Evolutionary conservation across 1,140 invertebrate species (phyloP).

Genomic region (Leptonema lineaticorne): DNA sequence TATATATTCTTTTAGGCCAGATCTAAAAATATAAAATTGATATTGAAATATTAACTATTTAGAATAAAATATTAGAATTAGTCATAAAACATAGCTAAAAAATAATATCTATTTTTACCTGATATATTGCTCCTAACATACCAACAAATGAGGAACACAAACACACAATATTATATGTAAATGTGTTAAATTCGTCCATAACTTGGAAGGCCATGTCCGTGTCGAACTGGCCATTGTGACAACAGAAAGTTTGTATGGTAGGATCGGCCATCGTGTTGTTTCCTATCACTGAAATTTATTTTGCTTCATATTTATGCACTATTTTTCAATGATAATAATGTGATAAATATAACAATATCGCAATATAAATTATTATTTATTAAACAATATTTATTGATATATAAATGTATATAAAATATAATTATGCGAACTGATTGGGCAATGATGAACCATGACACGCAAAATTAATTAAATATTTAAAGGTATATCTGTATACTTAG

Average conservation of each 20-base stretch:
- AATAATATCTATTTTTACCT: constrained; percentile 55
- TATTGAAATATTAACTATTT: neutral
- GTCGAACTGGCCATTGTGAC: constrained; percentile 64
- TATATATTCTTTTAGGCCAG: neutral
- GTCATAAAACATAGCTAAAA: neutral
- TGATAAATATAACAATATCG: no score
- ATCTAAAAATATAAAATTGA: neutral
- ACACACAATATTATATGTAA: constrained; percentile 71
- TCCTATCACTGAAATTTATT: neutral
- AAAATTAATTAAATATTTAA: neutral
- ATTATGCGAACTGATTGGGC: neutral
- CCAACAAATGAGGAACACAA: constrained; percentile 71
- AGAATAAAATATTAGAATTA: no score
- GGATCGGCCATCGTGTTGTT: constrained; percentile 69
- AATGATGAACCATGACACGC: neutral
- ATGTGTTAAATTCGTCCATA: constrained; percentile 69
- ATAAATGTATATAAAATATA: neutral
- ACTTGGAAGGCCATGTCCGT: constrained; percentile 61
- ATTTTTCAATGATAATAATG: no score
- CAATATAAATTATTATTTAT: no score
- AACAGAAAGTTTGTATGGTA: constrained; percentile 78
- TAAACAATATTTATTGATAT: neutral
- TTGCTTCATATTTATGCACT: no score
- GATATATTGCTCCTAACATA: constrained; percentile 71
- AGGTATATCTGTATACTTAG: no score